Base-by-base conservation (phyloP, 2,888 invertebrate genomes). In the Diaperis boleti region DNA sequence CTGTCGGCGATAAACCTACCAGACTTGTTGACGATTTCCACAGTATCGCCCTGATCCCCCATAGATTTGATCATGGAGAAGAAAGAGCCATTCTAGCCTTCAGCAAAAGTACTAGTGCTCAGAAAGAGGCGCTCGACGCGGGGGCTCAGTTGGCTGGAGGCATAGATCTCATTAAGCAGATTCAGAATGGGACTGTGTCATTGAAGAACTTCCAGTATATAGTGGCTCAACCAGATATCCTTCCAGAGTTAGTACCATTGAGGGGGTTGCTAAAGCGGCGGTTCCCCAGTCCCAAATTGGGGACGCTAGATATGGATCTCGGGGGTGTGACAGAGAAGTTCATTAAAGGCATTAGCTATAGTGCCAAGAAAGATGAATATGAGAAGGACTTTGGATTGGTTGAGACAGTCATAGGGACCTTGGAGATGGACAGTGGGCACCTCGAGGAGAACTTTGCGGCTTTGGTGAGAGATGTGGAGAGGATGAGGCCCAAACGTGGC, bases 131-230 rank as follows among this genome's bases (percentile, higher is more conserved):
- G 0, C 79, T 81, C 8, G 84, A 87, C 13, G 89, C 90, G 0
- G 95, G 95, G 0, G 95, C 94, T 0, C 83, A 87, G 0, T 77
- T 87, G 3, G 89, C 86, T 7, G 95, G 94, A 7, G 92, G 92
- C 2, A 75, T 83, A 0, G 92, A 93, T 35, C 75, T 94, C 11
- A 86, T 95, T 18, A 92, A 91, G 79, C 86, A 89, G 68, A 89
- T 95, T 69, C 91, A 92, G 84, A 88, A 84, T 74, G 92, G 92
- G n/a, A 84, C 86, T 67, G 75, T 92, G 2, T 82, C 85, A 57
- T 72, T 90, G 1, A 81, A 83, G 2, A 92, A 95, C 68, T 95
- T 88, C 76, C 88, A 92, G 72, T 89, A 85, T 74, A 76, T 92
- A 4, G 82, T 95, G 8, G 91, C 92, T 0, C 92, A 95, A 82